Percentiles rank a stretch among this genome's conserved stretches.
Conservation (phyloP, 2,797 vertebrate genomes). For the Manis crassicaudata region DNA sequence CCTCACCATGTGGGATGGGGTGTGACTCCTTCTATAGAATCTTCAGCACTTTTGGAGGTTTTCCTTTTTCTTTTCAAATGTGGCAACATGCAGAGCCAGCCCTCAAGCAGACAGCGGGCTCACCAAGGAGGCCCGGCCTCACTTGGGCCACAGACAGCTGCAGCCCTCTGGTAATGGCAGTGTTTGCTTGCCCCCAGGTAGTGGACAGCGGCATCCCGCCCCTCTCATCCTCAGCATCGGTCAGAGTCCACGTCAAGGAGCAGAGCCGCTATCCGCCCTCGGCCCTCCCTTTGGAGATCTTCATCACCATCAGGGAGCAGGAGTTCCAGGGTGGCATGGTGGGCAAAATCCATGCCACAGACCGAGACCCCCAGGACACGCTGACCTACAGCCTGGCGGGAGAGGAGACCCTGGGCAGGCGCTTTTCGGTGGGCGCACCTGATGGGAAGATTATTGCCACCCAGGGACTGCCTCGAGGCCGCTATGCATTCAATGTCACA, state of each 20-base stretch:
- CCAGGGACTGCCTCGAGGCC: slow-evolving; percentile 89
- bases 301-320: slow-evolving; percentile 90
- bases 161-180: background rate
- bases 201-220: slow-evolving; percentile 94
- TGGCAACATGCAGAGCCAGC: accelerated
- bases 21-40: background rate
- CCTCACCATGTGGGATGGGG: background rate
- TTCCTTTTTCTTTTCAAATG: background rate
- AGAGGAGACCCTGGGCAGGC: slow-evolving; percentile 76
- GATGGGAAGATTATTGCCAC: slow-evolving; percentile 93
- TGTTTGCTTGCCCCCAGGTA: slow-evolving; percentile 86
- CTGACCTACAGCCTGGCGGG: slow-evolving; percentile 90
- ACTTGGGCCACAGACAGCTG: accelerated
- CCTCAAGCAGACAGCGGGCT: background rate
- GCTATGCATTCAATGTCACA: slow-evolving; percentile 93
- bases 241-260: slow-evolving; percentile 93
- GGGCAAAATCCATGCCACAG: slow-evolving; percentile 95
- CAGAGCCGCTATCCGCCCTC: slow-evolving; percentile 93
- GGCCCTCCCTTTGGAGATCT: slow-evolving; percentile 94
- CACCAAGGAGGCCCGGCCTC: background rate
- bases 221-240: slow-evolving; percentile 93
- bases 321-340: slow-evolving; percentile 91
- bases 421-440: slow-evolving; percentile 89
- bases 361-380: slow-evolving; percentile 93
- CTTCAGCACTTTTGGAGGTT: background rate